phyloP scores from a whole-genome alignment of 2,888 invertebrate species.

The Amphimallon solstitiale region DNA sequence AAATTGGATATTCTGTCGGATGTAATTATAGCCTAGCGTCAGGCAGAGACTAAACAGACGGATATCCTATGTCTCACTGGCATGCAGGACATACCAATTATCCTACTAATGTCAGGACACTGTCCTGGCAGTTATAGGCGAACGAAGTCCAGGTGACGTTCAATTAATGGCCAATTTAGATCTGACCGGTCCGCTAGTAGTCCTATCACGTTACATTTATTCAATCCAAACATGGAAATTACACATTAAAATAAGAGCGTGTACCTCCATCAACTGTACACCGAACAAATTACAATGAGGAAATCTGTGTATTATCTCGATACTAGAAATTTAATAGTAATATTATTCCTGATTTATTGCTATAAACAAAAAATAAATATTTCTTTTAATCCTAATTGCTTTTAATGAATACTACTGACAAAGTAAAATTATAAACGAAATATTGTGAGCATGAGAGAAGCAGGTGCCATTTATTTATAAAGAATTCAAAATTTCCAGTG shows the following conservation, averaged over 20 bases:
- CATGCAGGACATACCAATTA: conserved; percentile 23
- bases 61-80: conserved; percentile 22
- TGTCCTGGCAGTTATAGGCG: neutral
- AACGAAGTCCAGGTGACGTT: conserved; percentile 23
- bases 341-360: too few relatives aligned
- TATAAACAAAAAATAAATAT: too few relatives aligned
- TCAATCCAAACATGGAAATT: conserved; percentile 5
- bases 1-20: conserved; percentile 20
- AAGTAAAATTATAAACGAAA: too few relatives aligned
- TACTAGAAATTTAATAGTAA: too few relatives aligned
- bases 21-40: conserved; percentile 18
- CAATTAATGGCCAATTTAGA: conserved; percentile 23
- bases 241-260: conserved; percentile 8
- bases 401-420: too few relatives aligned
- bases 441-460: too few relatives aligned
- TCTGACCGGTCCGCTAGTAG: neutral
- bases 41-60: conserved; percentile 9
- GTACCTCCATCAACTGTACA: neutral
- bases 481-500: too few relatives aligned
- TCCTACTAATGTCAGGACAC: conserved; percentile 11
- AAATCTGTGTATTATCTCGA: too few relatives aligned
- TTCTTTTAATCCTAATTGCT: too few relatives aligned
- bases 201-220: conserved; percentile 1
- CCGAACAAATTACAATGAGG: too few relatives aligned
- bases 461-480: too few relatives aligned